Evolutionary conservation across 1,140 invertebrate species (phyloP), one percentile per base, ranked within the genome.

Genomic region (Panagrolaimus sp.): DNA sequence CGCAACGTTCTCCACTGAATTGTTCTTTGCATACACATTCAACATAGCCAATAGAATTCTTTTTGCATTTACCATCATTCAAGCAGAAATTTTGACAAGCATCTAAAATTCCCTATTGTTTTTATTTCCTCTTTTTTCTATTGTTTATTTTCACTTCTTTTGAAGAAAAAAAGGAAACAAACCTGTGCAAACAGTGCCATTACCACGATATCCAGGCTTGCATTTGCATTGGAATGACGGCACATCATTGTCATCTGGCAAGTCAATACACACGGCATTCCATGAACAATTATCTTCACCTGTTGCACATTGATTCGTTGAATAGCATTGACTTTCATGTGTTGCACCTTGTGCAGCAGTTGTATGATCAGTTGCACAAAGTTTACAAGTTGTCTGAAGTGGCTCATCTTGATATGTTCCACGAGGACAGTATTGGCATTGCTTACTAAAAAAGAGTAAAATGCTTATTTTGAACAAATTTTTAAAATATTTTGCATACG

Each of bases 361-460:
- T 73, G 92, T 95, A 6, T 92, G 94, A 81, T 96, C 94, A 3
- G 90, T 89, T 45, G 92, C 92, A 82, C 94, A 97, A 21, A 89
- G 87, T 63, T 93, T 88, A 83, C 94, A 97, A 26, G 87, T 87
- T 0, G 90, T 91, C 80, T 96, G 92, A 79, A 94, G 92, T 0
- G 90, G 88, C 77, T 94, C 89, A 7, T 93, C 89, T 83, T 97
- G 94, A 83, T 94, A 98, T 62, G 89, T 93, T 70, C 93, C 93
- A 79, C 92, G 91, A 62, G 91, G 90, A 83, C 95, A 98, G 47
- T 89, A 86, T 26, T 90, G 85, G 83, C 95, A 98, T 70, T 89
- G 89, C 81, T 93, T 93, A 10, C 77, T 79, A 63, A 43, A 78
- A 73, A 55, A 38, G n/a, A 4, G 32, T 4, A 2, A 38, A 38